Percentiles rank a stretch among this genome's conserved stretches.
phyloP scores from a whole-genome alignment of 2,888 invertebrate species.

The Cremastinae sp. region DNA sequence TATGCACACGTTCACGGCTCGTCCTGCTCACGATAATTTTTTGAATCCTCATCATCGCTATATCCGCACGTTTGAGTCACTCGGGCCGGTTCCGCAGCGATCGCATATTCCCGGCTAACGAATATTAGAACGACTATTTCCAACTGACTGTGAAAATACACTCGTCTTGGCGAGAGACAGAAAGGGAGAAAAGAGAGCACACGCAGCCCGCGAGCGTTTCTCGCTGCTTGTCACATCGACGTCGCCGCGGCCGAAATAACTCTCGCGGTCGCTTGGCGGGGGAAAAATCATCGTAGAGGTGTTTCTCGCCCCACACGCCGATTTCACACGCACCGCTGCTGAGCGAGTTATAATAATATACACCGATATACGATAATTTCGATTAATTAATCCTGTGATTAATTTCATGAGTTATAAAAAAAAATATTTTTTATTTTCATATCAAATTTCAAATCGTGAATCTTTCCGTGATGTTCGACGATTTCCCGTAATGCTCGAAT shows the following conservation, averaged over 20 bases:
- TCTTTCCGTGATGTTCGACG: too few species aligned
- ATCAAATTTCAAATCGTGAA: too few species aligned
- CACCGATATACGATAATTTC: background rate
- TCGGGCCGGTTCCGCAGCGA: slow-evolving; percentile 32
- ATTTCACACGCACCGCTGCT: slow-evolving; percentile 11
- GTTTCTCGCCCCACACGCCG: slow-evolving; percentile 32
- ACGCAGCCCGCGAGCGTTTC: slow-evolving; percentile 52
- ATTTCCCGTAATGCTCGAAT: too few species aligned
- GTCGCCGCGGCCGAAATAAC: slow-evolving; percentile 63
- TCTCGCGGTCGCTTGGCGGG: slow-evolving; percentile 42
- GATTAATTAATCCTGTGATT: too few species aligned
- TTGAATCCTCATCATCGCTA: slow-evolving; percentile 39
- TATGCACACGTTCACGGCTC: slow-evolving; percentile 17
- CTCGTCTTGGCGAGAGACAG: slow-evolving; percentile 60
- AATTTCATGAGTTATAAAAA: too few species aligned
- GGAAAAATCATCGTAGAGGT: slow-evolving; percentile 29
- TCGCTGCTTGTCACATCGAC: slow-evolving; percentile 63
- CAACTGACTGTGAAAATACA: slow-evolving; percentile 77
- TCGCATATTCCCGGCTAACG: slow-evolving; percentile 56
- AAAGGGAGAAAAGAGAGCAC: slow-evolving; percentile 11
- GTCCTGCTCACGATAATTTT: slow-evolving; percentile 4
- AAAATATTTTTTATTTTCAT: too few species aligned
- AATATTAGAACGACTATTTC: slow-evolving; percentile 78
- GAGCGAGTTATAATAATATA: slow-evolving; percentile 8
- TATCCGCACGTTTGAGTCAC: slow-evolving; percentile 56